phyloP scores from a whole-genome alignment of 2,797 vertebrate genomes.

The Aulostomus chinensis region DNA sequence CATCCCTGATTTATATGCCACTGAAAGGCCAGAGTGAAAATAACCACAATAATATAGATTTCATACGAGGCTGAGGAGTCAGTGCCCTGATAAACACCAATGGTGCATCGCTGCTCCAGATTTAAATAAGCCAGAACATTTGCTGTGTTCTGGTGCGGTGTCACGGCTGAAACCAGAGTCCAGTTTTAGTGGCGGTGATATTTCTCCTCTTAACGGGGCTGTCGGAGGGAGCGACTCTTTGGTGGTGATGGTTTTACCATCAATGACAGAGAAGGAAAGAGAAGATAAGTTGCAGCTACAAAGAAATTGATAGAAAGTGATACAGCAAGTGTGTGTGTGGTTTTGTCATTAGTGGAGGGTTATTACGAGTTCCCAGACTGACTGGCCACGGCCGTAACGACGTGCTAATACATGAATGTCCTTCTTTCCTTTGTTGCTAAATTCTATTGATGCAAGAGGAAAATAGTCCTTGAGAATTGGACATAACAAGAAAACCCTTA shows the following conservation, averaged over 20 bases:
- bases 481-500: too few relatives aligned
- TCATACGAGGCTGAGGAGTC: conserved; percentile 24
- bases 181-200: conserved; percentile 44
- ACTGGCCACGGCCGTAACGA: conserved; percentile 59
- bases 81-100: conserved; percentile 49
- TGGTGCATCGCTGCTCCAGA: conserved; percentile 20
- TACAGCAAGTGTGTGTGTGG: conserved; percentile 29
- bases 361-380: conserved; percentile 55
- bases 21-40: conserved; percentile 33
- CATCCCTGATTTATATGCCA: conserved; percentile 34
- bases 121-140: conserved; percentile 51
- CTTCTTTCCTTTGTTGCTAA: conserved; percentile 35
- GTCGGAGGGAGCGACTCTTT: conserved; percentile 54
- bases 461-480: too few relatives aligned
- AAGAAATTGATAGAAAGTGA: conserved; percentile 19
- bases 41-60: conserved; percentile 26
- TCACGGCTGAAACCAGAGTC: conserved; percentile 56
- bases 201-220: conserved; percentile 51
- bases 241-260: conserved; percentile 65
- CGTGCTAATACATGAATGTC: conserved; percentile 47
- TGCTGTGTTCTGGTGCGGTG: conserved; percentile 29
- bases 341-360: conserved; percentile 53
- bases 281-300: background rate
- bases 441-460: too few relatives aligned
- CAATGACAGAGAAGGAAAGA: conserved; percentile 17